Evolutionary conservation across 2,888 invertebrate genomes (phyloP).

Genomic region (Drosophila subsilvestris): DNA sequence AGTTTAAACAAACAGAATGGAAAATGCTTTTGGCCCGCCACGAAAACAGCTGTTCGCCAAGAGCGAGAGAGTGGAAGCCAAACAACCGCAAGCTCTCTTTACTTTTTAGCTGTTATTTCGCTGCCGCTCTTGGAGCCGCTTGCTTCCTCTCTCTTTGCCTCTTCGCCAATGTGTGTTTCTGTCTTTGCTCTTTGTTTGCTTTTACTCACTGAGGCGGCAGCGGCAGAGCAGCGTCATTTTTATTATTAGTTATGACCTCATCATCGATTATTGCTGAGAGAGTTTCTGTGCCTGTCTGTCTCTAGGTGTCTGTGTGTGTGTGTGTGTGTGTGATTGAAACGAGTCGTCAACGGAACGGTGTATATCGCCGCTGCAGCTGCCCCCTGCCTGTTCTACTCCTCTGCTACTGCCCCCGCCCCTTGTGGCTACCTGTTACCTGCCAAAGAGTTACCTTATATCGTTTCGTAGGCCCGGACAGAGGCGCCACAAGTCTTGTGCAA

Average conservation of each 20-base stretch:
- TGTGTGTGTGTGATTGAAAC: constrained; percentile 75
- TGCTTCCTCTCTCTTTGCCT: constrained; percentile 3
- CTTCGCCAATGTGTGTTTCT: constrained; percentile 6
- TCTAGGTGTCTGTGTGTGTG: constrained; percentile 27
- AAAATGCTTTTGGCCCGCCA: constrained; percentile 42
- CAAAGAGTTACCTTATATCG: constrained; percentile 17
- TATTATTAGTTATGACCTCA: constrained; percentile 85
- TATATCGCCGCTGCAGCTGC: constrained; percentile 21
- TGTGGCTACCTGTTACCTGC: constrained; percentile 62
- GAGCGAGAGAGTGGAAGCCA: constrained; percentile 1
- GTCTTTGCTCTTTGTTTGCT: constrained; percentile 38
- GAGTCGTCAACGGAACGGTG: constrained; percentile 43
- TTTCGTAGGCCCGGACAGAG: constrained; percentile 19
- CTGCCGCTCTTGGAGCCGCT: constrained; percentile 12
- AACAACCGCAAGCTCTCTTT: neutral
- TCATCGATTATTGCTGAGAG: constrained; percentile 84
- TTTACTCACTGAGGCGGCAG: constrained; percentile 33
- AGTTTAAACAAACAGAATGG: neutral
- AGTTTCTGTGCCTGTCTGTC: constrained; percentile 4
- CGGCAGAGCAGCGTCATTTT: constrained; percentile 78
- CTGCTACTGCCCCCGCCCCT: constrained; percentile 11
- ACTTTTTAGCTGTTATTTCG: constrained; percentile 1
- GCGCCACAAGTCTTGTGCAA: constrained; percentile 73
- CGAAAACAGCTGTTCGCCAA: constrained; percentile 46
- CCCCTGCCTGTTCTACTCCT: constrained; percentile 10